Base-by-base conservation (phyloP, 2,113 vertebrate species). In the Aegypius monachus region DNA sequence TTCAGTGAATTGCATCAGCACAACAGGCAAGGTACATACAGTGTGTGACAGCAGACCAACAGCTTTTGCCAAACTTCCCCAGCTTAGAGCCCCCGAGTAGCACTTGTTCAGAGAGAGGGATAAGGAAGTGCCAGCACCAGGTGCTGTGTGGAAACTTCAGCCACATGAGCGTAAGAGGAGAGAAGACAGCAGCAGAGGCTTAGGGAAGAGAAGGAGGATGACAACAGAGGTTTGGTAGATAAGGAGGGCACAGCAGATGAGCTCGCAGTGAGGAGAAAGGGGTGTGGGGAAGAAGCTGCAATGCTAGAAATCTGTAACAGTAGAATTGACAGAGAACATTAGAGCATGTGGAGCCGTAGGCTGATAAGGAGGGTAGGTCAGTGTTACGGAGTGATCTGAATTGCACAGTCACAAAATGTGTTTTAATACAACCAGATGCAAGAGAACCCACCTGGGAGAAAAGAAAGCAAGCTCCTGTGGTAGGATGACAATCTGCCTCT, bases 261-360 rank as follows among this genome's bases (percentile, higher is more conserved):
- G 36, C n/a, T 81, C 43, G 34, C 29, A 43, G n/a, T 22, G 71
- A 79, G 40, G 9, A 88, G 34, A 89, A 83, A 27, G 16, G 18
- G 16, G 11, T 42, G 27, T 4, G 4, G 15, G 42, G n/a, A 93
- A 85, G 38, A 79, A 92, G 71, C 11, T 56, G 48, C 4, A 5
- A 38, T 25, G 36, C 36, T 83, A 52, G 88, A 79, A 90, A 45
- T 68, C n/a, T 43, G 8, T 58, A 58, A 61, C 66, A 85, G 52
- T 29, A 43, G 38, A 79, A 84, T 1, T 67, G 47, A 23, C 70
- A 81, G 43, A 59, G 34, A 65, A 80, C 34, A 9, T 32, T 4
- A n/a, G 52, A 92, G 90, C 3, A 3, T 4, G 6, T 42, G 14
- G 85, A 87, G 65, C 56, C 0, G 0, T 4, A 53, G 40, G 25